Evolutionary conservation across 1,140 invertebrate species (phyloP).

Genomic region (Lepidurus apus): DNA sequence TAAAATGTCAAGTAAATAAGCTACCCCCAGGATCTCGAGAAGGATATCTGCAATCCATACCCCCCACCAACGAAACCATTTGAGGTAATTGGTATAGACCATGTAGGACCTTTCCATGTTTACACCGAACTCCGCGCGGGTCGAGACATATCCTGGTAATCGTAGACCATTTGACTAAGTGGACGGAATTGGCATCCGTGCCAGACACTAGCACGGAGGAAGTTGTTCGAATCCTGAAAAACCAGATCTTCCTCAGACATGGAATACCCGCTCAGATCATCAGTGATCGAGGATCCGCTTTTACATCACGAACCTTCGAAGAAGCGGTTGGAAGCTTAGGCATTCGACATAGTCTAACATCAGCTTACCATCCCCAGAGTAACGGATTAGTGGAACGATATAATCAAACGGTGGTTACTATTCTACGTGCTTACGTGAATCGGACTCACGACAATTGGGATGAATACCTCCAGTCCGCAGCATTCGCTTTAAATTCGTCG

Average conservation of each 20-base stretch:
- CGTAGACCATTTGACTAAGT: neutral
- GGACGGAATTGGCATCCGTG: neutral
- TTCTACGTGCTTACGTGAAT: slow-evolving; percentile 40
- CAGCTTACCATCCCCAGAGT: slow-evolving; percentile 39
- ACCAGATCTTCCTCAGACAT: neutral
- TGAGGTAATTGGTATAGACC: slow-evolving; percentile 25
- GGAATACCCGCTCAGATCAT: neutral
- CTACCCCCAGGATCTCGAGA: slow-evolving; percentile 18
- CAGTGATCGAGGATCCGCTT: neutral
- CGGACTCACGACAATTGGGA: slow-evolving; percentile 42
- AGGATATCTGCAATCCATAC: slow-evolving; percentile 23
- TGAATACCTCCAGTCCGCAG: slow-evolving; percentile 37
- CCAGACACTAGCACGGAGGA: neutral
- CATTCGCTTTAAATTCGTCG: slow-evolving; percentile 33
- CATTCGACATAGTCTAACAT: slow-evolving; percentile 37
- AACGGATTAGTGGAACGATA: slow-evolving; percentile 40
- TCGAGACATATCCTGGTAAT: slow-evolving; percentile 15
- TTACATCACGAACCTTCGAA: slow-evolving; percentile 30
- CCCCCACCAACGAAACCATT: slow-evolving; percentile 22
- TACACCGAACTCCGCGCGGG: slow-evolving; percentile 17
- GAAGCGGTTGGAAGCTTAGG: slow-evolving; percentile 37
- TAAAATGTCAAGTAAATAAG: neutral
- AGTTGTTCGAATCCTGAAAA: neutral
- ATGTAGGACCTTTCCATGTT: slow-evolving; percentile 24
- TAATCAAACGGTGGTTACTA: slow-evolving; percentile 38